Conservation (phyloP, 2,113 vertebrate species). For the Chloroceryle aenea region DNA sequence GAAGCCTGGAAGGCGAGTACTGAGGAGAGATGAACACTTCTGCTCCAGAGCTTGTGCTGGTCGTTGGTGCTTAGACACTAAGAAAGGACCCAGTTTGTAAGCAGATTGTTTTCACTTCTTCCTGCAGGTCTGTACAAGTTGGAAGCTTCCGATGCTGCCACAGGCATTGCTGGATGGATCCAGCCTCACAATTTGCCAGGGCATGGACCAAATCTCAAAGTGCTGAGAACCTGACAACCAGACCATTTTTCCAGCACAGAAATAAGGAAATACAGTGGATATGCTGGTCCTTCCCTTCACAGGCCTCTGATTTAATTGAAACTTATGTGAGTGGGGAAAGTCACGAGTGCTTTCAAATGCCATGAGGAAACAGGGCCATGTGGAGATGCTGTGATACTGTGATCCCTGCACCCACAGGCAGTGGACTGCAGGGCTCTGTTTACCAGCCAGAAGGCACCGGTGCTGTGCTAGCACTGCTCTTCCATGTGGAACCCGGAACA, state of each 20-base stretch:
- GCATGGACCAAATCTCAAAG: neutral
- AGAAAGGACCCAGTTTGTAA: neutral
- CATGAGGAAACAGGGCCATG: neutral
- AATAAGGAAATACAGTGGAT: neutral
- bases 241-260: neutral
- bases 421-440: neutral
- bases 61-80: neutral
- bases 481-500: neutral
- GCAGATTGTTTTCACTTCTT: neutral
- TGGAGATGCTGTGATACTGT: neutral
- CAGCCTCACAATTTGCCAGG: neutral
- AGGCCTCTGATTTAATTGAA: neutral
- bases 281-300: neutral
- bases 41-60: neutral
- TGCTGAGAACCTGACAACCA: neutral
- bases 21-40: neutral
- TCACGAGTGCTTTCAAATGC: neutral
- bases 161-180: neutral
- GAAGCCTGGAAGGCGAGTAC: neutral
- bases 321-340: neutral
- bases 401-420: too few species aligned
- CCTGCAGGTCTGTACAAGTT: neutral
- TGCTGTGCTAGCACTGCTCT: neutral
- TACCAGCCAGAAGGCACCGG: neutral
- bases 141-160: neutral